phyloP scores from a whole-genome alignment of 2,888 invertebrate species.

The Chorisops tibialis region DNA sequence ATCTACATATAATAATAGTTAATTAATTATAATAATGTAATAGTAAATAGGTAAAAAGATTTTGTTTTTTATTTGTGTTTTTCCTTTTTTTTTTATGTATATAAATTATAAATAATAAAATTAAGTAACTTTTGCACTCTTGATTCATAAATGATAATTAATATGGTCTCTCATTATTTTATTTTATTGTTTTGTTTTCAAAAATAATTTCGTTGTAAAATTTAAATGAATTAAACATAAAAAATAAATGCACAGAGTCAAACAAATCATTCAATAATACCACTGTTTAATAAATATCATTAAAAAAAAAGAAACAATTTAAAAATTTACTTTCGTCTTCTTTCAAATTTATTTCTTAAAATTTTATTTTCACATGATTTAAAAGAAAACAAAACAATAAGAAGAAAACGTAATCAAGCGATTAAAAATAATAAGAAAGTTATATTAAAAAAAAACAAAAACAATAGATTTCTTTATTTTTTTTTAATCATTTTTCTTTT shows the following conservation, averaged over 20 bases:
- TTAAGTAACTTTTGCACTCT: slow-evolving; percentile 34
- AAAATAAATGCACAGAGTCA: too few species aligned
- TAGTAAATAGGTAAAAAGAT: slow-evolving; percentile 10
- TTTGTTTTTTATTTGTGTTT: background rate
- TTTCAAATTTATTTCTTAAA: too few species aligned
- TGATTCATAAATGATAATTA: slow-evolving; percentile 12
- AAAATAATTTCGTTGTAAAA: too few species aligned
- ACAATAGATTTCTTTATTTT: background rate
- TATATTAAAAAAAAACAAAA: background rate
- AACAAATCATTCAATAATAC: too few species aligned
- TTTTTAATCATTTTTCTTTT: background rate
- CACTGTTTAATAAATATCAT: too few species aligned
- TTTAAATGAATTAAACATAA: too few species aligned
- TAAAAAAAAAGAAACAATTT: too few species aligned
- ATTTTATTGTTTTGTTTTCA: too few species aligned
- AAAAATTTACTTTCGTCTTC: too few species aligned
- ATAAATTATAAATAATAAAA: slow-evolving; percentile 27
- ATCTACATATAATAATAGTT: slow-evolving; percentile 14
- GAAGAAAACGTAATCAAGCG: background rate
- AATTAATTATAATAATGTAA: slow-evolving; percentile 20
- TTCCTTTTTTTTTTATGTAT: too few species aligned
- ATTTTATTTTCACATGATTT: too few species aligned
- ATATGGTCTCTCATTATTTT: background rate
- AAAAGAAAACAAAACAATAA: slow-evolving; percentile 15
- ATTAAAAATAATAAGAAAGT: background rate